Base-by-base conservation (phyloP, 2,888 invertebrate genomes). In the Galeopsomyia nigrocyanea region DNA sequence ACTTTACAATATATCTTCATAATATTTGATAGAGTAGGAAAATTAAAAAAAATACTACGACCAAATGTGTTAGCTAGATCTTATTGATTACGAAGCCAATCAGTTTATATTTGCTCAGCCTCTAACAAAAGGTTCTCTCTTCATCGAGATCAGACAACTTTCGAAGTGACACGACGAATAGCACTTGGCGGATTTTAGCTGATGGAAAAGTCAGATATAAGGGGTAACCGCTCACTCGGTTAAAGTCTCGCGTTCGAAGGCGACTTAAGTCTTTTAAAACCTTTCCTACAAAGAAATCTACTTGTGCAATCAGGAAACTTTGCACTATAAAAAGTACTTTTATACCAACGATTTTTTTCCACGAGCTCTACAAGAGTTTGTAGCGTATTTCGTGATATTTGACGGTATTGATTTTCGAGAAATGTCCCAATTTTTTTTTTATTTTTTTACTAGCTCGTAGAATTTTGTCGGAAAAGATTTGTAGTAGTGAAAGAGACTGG, bases 201-300 rank as follows among this genome's bases (percentile, higher is more conserved):
- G 71, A 66, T 71, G 66, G 60, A 71, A 71, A 71, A 71, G 61
- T 66, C 65, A 70, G 60, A 65, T 60, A 58, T 68, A 60, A 60
- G 26, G 51, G 64, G 19, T 64, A 17, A 58, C 46, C 26, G 19
- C 46, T 64, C 16, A 55, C 16, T 9, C 7, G n/a, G 10, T n/a
- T 39, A 39, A 39, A 39, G 39, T 39, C 39, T 39, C 13, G 39
- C 21, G 61, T 61, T 26, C 10, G n/a, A 13, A 2, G 9, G 7
- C 7, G 19, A 14, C 5, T 7, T n/a, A 47, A 71, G 39, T 21
- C 61, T 6, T 61, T 71, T 61, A 56, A 71, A 56, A 65, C 31
- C 47, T 49, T 62, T 57, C 56, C 50, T 71, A 62, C 50, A 62
- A 66, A 17, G 19, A 16, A n/a, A 16, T 56, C 31, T 47, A 14